A percentile compares a stretch with the other conserved stretches of the same genome.
phyloP scores from a whole-genome alignment of 2,113 vertebrate genomes.

The Dicaeum eximium region DNA sequence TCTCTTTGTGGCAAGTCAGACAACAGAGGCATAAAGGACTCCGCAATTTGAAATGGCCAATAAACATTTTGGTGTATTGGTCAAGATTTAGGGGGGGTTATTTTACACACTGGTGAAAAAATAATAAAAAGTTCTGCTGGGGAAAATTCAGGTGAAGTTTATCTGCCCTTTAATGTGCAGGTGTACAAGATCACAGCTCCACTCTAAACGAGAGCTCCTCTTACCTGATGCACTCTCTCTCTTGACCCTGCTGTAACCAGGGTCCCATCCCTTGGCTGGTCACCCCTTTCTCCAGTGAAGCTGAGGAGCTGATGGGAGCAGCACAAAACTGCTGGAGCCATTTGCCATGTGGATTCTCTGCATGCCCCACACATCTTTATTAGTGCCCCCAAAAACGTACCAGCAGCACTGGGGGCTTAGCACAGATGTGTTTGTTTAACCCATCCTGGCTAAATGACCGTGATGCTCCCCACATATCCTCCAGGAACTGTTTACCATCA shows the following conservation, averaged over 20 bases:
- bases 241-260: background rate
- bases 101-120: background rate
- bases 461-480: background rate
- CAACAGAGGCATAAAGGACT: background rate
- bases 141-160: background rate
- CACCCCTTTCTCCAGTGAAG: background rate
- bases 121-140: background rate
- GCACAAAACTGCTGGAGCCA: background rate
- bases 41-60: background rate
- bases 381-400: background rate
- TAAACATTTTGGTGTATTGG: background rate
- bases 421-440: rapidly evolving
- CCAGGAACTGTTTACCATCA: background rate
- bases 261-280: background rate
- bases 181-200: background rate
- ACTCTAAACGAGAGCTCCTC: background rate
- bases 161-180: background rate
- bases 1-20: background rate
- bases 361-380: background rate
- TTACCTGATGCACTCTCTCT: background rate
- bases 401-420: background rate
- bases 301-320: background rate
- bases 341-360: background rate
- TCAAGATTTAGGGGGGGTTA: background rate
- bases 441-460: background rate